Conservation (phyloP, 2,888 invertebrate genomes). For the Eupithecia subfuscata region DNA sequence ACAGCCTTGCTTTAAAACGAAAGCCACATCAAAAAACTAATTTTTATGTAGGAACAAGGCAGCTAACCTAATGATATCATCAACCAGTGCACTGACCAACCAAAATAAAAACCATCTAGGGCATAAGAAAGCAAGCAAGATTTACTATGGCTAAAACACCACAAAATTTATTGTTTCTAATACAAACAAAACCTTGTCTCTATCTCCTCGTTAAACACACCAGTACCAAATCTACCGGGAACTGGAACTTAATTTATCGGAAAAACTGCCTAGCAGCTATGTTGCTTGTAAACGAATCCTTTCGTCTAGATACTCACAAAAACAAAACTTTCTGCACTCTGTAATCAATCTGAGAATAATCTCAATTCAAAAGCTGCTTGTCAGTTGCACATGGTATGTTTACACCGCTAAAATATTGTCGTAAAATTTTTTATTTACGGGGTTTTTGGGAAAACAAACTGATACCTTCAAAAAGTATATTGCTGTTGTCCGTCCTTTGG, state of each 20-base stretch:
- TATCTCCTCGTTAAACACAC: background rate
- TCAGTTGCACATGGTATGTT: background rate
- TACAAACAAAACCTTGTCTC: background rate
- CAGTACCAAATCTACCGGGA: background rate
- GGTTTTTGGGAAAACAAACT: background rate
- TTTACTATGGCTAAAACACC: background rate
- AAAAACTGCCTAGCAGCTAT: background rate
- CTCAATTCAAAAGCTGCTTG: conserved; percentile 1
- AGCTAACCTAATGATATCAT: background rate
- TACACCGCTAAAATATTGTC: background rate
- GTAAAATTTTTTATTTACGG: background rate
- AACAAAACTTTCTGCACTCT: no score
- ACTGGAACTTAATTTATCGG: background rate
- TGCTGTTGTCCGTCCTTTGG: background rate
- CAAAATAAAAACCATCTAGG: no score
- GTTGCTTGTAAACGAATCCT: background rate
- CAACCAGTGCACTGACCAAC: background rate
- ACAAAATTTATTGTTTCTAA: background rate
- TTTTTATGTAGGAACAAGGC: no score
- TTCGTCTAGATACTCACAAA: background rate
- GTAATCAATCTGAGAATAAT: background rate
- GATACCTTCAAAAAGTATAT: background rate
- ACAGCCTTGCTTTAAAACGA: background rate
- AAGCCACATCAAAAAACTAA: background rate
- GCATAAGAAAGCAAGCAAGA: no score